phyloP scores from a whole-genome alignment of 1,140 invertebrate species.

The Sogatella furcifera region DNA sequence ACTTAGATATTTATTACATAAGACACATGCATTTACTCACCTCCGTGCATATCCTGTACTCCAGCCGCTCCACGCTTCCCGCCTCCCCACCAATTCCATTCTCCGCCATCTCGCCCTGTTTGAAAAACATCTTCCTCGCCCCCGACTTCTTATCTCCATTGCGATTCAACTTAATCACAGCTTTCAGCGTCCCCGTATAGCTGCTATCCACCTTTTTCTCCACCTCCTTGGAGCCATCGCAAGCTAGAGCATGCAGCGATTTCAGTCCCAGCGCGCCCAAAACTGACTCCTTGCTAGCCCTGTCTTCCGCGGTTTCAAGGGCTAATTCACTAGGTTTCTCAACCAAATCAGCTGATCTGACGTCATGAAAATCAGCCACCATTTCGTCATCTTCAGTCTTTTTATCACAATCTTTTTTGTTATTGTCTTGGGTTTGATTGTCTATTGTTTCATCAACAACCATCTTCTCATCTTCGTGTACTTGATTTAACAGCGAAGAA shows the following conservation, averaged over 20 bases:
- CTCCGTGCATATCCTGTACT: conserved; percentile 33
- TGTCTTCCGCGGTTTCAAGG: conserved; percentile 34
- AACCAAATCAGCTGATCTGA: neutral
- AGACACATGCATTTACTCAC: no score
- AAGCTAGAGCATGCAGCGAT: conserved; percentile 12
- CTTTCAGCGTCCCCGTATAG: conserved; percentile 66
- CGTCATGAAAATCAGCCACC: neutral
- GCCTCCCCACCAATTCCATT: conserved; percentile 11
- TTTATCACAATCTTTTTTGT: neutral
- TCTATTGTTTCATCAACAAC: neutral
- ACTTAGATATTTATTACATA: no score
- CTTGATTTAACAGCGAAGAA: no score
- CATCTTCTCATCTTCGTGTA: neutral
- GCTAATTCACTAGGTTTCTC: neutral
- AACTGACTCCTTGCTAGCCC: conserved; percentile 48
- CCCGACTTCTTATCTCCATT: conserved; percentile 30
- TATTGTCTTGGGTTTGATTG: neutral
- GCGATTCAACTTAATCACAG: conserved; percentile 56
- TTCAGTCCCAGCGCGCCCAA: conserved; percentile 44
- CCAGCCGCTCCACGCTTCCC: conserved; percentile 1
- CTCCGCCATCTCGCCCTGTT: conserved; percentile 36
- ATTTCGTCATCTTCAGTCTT: neutral
- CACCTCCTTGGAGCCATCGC: conserved; percentile 20
- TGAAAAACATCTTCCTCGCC: conserved; percentile 67
- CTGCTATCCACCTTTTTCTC: conserved; percentile 25